These are phyloP conservation scores for Scleropages formosus DNA, from an alignment of 2,797 vertebrate species.

Conservation along the genomic window DNA sequence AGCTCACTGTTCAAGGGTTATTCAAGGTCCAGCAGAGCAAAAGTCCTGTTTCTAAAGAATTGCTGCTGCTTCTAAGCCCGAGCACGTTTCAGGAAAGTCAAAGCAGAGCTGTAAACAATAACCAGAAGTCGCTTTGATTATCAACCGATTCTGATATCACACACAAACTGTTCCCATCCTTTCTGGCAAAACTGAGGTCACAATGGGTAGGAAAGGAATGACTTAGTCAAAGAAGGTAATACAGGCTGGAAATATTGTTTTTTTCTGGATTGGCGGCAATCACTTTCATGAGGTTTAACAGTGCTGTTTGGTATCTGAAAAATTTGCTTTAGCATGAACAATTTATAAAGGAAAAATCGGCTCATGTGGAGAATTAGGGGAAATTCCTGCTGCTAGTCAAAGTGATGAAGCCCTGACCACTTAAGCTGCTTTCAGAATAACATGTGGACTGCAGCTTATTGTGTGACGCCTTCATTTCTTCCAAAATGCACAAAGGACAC, in stretches of 20 bases:
- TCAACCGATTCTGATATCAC: conserved; percentile 19
- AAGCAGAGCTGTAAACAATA: conserved; percentile 18
- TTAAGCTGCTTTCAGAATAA: background rate
- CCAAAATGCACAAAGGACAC: background rate
- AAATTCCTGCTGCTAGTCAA: conserved; percentile 7
- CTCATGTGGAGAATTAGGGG: background rate
- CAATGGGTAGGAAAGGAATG: background rate
- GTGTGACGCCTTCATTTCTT: background rate
- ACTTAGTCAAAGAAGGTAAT: background rate
- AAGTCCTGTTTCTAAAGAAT: conserved; percentile 3
- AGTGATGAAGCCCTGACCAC: background rate
- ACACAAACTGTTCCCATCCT: conserved; percentile 7
- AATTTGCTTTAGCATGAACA: conserved; percentile 13
- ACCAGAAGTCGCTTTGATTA: conserved; percentile 19
- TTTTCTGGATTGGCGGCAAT: background rate
- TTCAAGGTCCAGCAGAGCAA: conserved; percentile 7
- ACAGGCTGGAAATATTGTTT: background rate
- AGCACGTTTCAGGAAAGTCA: conserved; percentile 19
- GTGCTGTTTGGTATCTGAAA: background rate
- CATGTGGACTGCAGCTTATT: background rate
- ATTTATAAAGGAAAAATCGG: background rate
- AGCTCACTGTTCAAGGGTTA: background rate
- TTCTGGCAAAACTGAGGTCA: conserved; percentile 6
- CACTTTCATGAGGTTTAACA: background rate
- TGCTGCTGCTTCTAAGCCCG: background rate